Percentiles rank a stretch among this genome's conserved stretches.
Conservation (phyloP, 2,113 vertebrate genomes). For the Todiramphus saurophagus region DNA sequence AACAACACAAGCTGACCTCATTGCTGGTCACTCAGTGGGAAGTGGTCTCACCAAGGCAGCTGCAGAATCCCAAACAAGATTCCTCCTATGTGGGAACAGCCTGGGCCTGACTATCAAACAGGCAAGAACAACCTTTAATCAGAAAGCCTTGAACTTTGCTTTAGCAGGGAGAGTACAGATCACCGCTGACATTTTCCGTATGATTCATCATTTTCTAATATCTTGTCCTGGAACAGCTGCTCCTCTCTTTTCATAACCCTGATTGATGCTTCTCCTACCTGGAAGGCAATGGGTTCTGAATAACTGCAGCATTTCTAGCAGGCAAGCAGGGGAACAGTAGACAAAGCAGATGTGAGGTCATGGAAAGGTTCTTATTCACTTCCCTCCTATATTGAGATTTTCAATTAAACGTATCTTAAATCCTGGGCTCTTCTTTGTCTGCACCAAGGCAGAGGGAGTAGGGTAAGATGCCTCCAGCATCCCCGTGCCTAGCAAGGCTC, state of each 20-base stretch:
- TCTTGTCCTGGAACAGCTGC: not conserved
- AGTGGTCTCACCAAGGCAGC: accelerated
- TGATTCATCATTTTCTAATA: not conserved
- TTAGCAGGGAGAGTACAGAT: not conserved
- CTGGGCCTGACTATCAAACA: not conserved
- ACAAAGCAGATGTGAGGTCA: not conserved
- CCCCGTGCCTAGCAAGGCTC: not conserved
- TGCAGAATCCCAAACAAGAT: not conserved
- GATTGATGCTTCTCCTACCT: not conserved
- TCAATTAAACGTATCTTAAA: accelerated
- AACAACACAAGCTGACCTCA: accelerated
- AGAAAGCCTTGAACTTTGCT: not conserved
- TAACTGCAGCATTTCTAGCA: not conserved
- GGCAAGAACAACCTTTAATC: not conserved
- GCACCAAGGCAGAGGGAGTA: not conserved
- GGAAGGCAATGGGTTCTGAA: not conserved
- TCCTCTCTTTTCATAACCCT: not conserved
- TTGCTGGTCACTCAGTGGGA: not conserved
- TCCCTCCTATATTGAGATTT: accelerated
- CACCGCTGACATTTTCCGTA: not conserved
- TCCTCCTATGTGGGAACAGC: not conserved
- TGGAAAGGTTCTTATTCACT: not conserved
- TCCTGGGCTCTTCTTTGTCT: not conserved
- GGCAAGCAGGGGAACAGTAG: not conserved
- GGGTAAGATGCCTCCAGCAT: not conserved